Evolutionary conservation across 2,888 invertebrate genomes (phyloP).

Genomic region (Polyommatus iphigenia): DNA sequence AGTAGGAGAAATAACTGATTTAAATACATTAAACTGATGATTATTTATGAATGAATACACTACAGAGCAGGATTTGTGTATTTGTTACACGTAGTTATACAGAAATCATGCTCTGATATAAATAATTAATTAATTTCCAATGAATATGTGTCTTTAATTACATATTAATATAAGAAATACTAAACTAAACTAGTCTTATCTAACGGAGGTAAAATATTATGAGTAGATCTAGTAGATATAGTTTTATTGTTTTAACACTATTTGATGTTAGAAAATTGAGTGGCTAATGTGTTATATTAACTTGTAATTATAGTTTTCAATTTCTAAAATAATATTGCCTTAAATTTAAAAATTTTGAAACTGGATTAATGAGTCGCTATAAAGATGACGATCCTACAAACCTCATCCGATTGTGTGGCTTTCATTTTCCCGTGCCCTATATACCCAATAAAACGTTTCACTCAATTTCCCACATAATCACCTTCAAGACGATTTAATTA

Average conservation of each 20-base stretch:
- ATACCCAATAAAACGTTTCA: conserved; percentile 54
- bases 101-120: not conserved
- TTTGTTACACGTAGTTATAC: too few relatives aligned
- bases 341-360: not conserved
- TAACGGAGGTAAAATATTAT: not conserved
- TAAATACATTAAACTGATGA: not conserved
- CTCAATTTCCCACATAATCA: not conserved
- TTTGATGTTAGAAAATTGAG: not conserved
- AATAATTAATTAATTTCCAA: not conserved
- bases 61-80: too few relatives aligned
- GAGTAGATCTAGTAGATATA: too few relatives aligned
- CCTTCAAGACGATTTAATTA: not conserved
- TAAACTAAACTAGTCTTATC: not conserved
- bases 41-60: not conserved
- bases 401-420: conserved; percentile 36
- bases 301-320: not conserved
- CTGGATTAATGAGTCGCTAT: not conserved
- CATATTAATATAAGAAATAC: not conserved
- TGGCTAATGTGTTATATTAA: not conserved
- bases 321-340: not conserved
- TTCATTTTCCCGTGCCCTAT: conserved; percentile 60
- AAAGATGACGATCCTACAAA: conserved; percentile 15
- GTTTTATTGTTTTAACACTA: not conserved
- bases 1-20: too few relatives aligned
- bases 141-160: not conserved